These are phyloP conservation scores for Philereme vetulata DNA, from an alignment of 2,888 invertebrate species.

Conservation along the genomic window DNA sequence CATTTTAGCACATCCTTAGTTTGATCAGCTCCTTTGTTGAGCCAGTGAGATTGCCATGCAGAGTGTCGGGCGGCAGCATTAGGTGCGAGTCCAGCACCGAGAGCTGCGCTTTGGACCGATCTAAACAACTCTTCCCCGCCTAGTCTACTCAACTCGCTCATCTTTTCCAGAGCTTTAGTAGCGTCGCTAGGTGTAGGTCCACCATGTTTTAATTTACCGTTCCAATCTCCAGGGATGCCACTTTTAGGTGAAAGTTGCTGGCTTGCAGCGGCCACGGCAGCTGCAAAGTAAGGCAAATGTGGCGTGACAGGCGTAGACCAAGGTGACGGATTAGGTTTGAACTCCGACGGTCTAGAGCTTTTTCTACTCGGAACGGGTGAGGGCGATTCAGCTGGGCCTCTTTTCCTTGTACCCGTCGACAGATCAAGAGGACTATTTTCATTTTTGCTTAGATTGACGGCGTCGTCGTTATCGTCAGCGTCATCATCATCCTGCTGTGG, in stretches of 20 bases:
- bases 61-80: constrained; percentile 90
- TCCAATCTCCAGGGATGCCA: constrained; percentile 87
- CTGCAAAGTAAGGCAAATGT: constrained; percentile 91
- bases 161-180: constrained; percentile 94
- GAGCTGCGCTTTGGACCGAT: constrained; percentile 82
- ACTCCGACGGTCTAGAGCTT: constrained; percentile 86
- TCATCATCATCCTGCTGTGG: constrained; percentile 71
- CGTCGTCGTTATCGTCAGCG: constrained; percentile 85
- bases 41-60: constrained; percentile 99
- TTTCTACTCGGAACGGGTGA: constrained; percentile 86
- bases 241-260: constrained; percentile 87
- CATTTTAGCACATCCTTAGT: constrained; percentile 98
- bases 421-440: constrained; percentile 91
- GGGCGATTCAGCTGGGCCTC: constrained; percentile 86
- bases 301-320: constrained; percentile 92
- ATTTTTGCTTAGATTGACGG: constrained; percentile 88
- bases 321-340: constrained; percentile 88
- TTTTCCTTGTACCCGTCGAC: constrained; percentile 89
- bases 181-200: constrained; percentile 90
- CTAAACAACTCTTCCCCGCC: constrained; percentile 91
- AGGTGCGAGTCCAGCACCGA: constrained; percentile 77
- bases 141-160: constrained; percentile 94
- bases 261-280: constrained; percentile 90
- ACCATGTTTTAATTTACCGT: constrained; percentile 89
- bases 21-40: constrained; percentile 97